Evolutionary conservation across 2,113 vertebrate genomes (phyloP).

Genomic region (Syrmaticus mikado): DNA sequence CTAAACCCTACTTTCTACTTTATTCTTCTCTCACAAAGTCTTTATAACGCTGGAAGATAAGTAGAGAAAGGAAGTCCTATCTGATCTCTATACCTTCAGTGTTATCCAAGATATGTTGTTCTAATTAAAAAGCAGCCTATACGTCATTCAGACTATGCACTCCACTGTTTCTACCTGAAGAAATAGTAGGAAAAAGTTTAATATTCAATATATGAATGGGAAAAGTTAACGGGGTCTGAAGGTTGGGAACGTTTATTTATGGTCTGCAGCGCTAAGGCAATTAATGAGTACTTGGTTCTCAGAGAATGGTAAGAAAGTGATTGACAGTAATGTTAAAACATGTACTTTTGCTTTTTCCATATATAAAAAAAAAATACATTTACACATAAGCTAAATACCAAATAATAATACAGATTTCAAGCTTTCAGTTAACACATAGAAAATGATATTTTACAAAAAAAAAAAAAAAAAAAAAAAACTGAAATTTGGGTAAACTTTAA

Average conservation of each 20-base stretch:
- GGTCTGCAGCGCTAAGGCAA: neutral
- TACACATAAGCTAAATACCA: neutral
- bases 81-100: constrained; percentile 17
- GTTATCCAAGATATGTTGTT: constrained; percentile 44
- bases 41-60: constrained; percentile 44
- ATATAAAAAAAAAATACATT: neutral
- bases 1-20: constrained; percentile 37
- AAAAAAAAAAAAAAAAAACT: neutral
- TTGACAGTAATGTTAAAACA: neutral
- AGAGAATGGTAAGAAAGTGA: neutral
- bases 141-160: neutral
- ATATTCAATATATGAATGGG: neutral
- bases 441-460: neutral
- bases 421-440: neutral
- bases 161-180: neutral
- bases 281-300: neutral
- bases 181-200: constrained; percentile 9
- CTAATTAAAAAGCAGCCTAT: constrained; percentile 37
- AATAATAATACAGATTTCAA: neutral
- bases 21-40: constrained; percentile 18
- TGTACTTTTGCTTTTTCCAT: neutral
- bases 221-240: neutral
- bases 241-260: neutral
- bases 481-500: neutral
- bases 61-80: neutral